Conservation (phyloP, 2,797 vertebrate species). For the Sebastes trivittatus region DNA sequence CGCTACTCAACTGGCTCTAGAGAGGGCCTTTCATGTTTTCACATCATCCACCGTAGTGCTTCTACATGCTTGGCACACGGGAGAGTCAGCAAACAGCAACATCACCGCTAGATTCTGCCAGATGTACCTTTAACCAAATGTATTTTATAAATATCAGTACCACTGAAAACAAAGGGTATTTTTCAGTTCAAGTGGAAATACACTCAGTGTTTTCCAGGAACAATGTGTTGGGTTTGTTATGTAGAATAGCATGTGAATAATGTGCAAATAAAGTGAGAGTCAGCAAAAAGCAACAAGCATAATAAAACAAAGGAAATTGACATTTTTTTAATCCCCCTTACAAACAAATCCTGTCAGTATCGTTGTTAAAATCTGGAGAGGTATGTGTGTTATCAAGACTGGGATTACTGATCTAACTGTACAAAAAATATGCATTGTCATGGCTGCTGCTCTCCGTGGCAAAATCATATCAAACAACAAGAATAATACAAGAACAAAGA, state of each 20-base stretch:
- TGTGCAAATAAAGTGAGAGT: neutral
- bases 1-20: too few species aligned
- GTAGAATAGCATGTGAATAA: constrained; percentile 1
- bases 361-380: neutral
- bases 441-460: neutral
- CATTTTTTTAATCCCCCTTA: neutral
- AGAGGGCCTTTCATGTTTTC: rapidly evolving
- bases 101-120: too few species aligned
- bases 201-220: too few species aligned
- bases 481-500: neutral
- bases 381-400: neutral
- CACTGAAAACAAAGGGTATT: neutral
- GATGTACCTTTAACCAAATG: too few species aligned
- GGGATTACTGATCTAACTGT: neutral
- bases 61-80: too few species aligned
- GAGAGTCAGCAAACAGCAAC: too few species aligned
- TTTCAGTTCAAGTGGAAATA: neutral
- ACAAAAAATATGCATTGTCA: neutral
- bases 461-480: neutral
- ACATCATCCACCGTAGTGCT: too few species aligned
- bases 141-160: neutral
- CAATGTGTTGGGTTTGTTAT: too few species aligned
- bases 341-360: neutral
- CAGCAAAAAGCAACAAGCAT: neutral
- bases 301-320: neutral